Base-by-base conservation (phyloP, 2,113 vertebrate genomes). In the Monarcha castaneiventris region DNA sequence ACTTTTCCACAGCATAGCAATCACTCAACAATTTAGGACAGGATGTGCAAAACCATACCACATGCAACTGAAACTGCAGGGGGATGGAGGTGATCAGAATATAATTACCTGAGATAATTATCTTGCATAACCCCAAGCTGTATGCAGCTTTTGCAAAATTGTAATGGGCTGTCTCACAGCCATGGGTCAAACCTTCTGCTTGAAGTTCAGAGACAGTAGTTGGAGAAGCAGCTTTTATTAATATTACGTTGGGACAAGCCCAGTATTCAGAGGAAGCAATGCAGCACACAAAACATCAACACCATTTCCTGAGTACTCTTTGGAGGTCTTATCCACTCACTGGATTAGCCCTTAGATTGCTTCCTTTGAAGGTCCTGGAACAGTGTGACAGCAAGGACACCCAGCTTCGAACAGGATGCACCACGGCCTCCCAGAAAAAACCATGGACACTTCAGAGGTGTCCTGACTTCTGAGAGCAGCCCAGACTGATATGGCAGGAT, bases 101-200 rank as follows among this genome's bases (percentile, higher is more conserved):
- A 64, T 90, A 96, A 97, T 96, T 96, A 96, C 83, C 86, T 93
- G 76, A 90, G 41, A 66, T 96, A 96, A 96, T 96, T 96, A 96
- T 87, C 90, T 89, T 89, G 66, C 61, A 78, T 84, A 95, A 95
- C 93, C 94, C 69, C 94, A 64, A 94, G 92, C 86, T 68, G 80
- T 87, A 92, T 17, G 46, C 41, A 44, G 20, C 52, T 75, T 73
- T 30, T 39, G 44, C 88, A 87, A 64, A 92, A 92, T 12, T 68
- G 37, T 27, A 83, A 64, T 18, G 92, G 88, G 88, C 86, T 89
- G 83, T 89, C 80, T 90, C 80, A 55, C 7, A 3, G 91, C 86
- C 79, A 84, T 6, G 55, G 80, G 77, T 75, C 87, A 86, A 93
- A 49, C 54, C 46, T 88, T 39, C 56, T 84, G 68, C 84, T 46